Evolutionary conservation across 2,113 vertebrate genomes (phyloP).

Genomic region (Actinemys pallida): DNA sequence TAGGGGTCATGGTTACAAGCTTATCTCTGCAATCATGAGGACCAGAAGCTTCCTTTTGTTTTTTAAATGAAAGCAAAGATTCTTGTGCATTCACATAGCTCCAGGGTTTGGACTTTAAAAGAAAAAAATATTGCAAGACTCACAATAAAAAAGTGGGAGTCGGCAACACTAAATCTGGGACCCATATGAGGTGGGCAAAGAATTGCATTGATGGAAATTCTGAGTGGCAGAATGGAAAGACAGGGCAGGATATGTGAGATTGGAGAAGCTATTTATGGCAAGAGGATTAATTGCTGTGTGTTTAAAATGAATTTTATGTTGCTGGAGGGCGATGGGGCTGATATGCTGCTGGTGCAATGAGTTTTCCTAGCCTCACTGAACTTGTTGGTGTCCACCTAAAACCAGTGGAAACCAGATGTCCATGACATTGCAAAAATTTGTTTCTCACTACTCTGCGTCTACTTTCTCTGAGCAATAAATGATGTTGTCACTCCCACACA

Average conservation of each 20-base stretch:
- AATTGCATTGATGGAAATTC: rapidly evolving
- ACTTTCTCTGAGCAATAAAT: not conserved
- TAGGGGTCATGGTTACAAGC: not conserved
- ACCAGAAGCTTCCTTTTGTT: not conserved
- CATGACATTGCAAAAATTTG: not conserved
- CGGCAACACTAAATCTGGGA: not conserved
- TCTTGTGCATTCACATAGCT: not conserved
- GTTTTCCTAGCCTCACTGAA: not conserved
- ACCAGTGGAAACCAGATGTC: not conserved
- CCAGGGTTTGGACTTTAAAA: not conserved
- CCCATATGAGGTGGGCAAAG: not conserved
- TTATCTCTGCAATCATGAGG: not conserved
- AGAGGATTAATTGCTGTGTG: not conserved
- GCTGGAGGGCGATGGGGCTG: not conserved
- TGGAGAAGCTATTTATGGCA: not conserved
- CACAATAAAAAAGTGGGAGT: not conserved
- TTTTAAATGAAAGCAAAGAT: not conserved
- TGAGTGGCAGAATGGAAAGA: not conserved
- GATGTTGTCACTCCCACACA: not conserved
- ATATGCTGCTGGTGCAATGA: not conserved
- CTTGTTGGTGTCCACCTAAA: not conserved
- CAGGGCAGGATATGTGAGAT: not conserved
- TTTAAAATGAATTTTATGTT: not conserved
- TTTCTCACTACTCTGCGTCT: not conserved
- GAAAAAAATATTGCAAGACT: not conserved